phyloP scores from a whole-genome alignment of 2,888 invertebrate genomes.

The Megastigmus dorsalis region DNA sequence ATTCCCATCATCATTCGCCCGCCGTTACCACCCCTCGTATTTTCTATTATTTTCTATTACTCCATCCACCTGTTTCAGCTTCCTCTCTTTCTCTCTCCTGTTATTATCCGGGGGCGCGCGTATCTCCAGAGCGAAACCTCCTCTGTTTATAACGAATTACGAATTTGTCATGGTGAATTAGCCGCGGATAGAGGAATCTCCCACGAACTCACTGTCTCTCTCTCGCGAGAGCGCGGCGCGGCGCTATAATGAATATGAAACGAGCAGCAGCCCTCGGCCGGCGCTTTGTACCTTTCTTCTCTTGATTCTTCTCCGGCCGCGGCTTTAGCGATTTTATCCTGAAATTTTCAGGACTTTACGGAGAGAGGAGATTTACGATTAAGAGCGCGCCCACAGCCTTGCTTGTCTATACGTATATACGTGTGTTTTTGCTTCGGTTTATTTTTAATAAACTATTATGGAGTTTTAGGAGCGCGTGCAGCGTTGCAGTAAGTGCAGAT shows the following conservation, averaged over 20 bases:
- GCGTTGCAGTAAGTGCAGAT: constrained; percentile 31
- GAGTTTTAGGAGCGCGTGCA: not conserved
- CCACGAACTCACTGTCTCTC: not conserved
- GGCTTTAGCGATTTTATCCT: constrained; percentile 38
- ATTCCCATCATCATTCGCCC: not conserved
- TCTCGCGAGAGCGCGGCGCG: too few relatives aligned
- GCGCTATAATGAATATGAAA: constrained; percentile 42
- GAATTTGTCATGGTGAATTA: constrained; percentile 45
- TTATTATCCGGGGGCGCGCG: too few relatives aligned
- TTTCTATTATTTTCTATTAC: constrained; percentile 44
- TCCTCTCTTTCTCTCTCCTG: not conserved
- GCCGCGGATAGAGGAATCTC: constrained; percentile 7
- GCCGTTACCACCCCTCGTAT: not conserved
- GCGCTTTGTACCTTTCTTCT: constrained; percentile 3
- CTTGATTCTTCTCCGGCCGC: constrained; percentile 9
- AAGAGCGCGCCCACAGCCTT: not conserved
- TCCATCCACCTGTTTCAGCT: not conserved
- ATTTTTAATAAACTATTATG: constrained; percentile 46
- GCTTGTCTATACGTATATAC: not conserved
- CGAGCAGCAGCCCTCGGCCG: too few relatives aligned
- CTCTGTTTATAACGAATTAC: constrained; percentile 34
- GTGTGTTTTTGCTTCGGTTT: constrained; percentile 1
- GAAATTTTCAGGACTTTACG: constrained; percentile 31
- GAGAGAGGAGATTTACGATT: constrained; percentile 25
- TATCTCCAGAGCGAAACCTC: not conserved